These are phyloP conservation scores for Cabera pusaria DNA, from an alignment of 2,888 invertebrate species.

Conservation along the genomic window DNA sequence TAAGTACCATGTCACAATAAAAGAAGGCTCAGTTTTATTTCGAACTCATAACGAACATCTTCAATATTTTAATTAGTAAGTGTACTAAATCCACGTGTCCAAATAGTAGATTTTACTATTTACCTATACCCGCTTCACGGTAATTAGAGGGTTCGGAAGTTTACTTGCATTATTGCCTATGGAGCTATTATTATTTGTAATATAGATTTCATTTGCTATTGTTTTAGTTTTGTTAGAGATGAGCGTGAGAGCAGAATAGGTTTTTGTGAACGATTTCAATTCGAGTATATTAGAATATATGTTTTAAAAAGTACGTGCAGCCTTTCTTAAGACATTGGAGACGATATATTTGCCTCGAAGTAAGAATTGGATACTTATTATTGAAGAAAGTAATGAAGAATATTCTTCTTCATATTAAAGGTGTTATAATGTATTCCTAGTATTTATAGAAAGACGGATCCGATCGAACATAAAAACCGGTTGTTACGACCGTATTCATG, in stretches of 20 bases:
- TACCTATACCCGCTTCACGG: constrained; percentile 66
- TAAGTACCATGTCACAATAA: constrained; percentile 14
- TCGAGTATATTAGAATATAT: too few species aligned
- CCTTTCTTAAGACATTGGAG: too few species aligned
- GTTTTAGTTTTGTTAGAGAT: constrained; percentile 45
- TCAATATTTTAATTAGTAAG: not conserved
- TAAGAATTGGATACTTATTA: too few species aligned
- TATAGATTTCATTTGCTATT: constrained; percentile 68
- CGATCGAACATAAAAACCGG: too few species aligned
- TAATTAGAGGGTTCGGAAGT: constrained; percentile 80
- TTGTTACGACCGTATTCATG: too few species aligned
- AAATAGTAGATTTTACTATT: constrained; percentile 55
- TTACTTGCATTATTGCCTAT: constrained; percentile 77
- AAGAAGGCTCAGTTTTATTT: not conserved
- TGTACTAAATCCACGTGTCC: constrained; percentile 5
- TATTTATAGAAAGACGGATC: too few species aligned
- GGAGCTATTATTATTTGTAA: constrained; percentile 74
- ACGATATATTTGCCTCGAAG: too few species aligned
- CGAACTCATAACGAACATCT: not conserved
- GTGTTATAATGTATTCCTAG: too few species aligned
- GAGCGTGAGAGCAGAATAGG: constrained; percentile 41
- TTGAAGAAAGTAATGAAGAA: too few species aligned
- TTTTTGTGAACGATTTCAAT: not conserved
- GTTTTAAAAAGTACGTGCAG: too few species aligned
- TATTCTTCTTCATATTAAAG: too few species aligned